phyloP scores from a whole-genome alignment of 2,888 invertebrate species.

The Drosophila barbarae region DNA sequence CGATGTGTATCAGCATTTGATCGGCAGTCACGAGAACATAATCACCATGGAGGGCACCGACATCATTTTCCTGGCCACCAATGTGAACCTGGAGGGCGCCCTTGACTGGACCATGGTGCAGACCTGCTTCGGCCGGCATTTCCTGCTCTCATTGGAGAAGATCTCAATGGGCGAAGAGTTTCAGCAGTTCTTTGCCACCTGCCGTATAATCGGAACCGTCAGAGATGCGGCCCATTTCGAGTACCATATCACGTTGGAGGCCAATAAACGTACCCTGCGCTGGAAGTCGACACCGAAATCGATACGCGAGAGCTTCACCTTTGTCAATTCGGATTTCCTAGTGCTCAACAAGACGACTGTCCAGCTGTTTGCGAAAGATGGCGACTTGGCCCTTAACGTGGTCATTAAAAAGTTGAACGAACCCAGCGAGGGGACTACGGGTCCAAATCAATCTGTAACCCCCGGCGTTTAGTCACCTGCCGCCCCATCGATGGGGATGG shows the following conservation, averaged over 20 bases:
- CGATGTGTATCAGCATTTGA: constrained; percentile 99
- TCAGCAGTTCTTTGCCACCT: constrained; percentile 98
- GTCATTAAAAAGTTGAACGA: constrained; percentile 86
- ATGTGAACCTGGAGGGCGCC: constrained; percentile 99
- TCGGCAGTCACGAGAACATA: constrained; percentile 97
- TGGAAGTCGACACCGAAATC: constrained; percentile 97
- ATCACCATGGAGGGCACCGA: constrained; percentile 99
- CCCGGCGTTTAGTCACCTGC: not conserved
- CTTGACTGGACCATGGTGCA: constrained; percentile 99
- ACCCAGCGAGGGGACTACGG: not conserved
- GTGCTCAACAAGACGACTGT: constrained; percentile 99
- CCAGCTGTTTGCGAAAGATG: constrained; percentile 98
- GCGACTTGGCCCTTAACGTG: constrained; percentile 99
- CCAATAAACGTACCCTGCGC: constrained; percentile 80
- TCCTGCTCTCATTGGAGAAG: constrained; percentile 99
- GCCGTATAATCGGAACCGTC: constrained; percentile 98
- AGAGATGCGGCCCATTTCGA: constrained; percentile 99
- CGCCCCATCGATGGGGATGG: not conserved
- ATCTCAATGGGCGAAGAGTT: constrained; percentile 98
- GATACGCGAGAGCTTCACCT: constrained; percentile 99
- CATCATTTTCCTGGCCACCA: constrained; percentile 99
- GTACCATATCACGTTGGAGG: constrained; percentile 91
- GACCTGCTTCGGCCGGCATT: constrained; percentile 98
- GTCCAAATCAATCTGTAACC: not conserved
- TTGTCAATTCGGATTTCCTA: constrained; percentile 97